Percentiles rank a stretch among this genome's conserved stretches.
phyloP scores from a whole-genome alignment of 2,888 invertebrate species.

The Phyllotreta striolata region DNA sequence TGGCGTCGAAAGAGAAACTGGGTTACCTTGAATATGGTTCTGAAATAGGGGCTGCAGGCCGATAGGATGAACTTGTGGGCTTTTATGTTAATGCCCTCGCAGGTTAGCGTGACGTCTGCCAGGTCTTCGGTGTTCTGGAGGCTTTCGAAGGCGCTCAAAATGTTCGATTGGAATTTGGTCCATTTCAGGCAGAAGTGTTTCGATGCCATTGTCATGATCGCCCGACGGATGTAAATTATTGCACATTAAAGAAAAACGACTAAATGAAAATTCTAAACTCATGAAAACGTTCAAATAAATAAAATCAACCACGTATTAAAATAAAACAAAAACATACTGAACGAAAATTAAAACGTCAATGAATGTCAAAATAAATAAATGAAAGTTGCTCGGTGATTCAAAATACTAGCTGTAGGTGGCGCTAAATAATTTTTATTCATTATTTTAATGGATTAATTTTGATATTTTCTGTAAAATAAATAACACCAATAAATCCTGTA shows the following conservation, averaged over 20 bases:
- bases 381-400: conserved; percentile 16
- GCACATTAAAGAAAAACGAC: conserved; percentile 28
- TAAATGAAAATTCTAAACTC: conserved; percentile 1
- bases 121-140: conserved; percentile 74
- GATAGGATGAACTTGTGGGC: conserved; percentile 80
- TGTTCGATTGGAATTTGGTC: conserved; percentile 77
- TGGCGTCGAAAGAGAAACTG: conserved; percentile 16
- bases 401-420: conserved; percentile 1
- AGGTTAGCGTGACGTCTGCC: conserved; percentile 77
- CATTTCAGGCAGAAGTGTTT: conserved; percentile 79
- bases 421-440: background rate
- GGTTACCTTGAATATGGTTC: conserved; percentile 74
- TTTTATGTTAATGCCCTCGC: conserved; percentile 75
- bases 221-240: conserved; percentile 17
- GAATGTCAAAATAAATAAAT: conserved; percentile 23
- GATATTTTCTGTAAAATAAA: no score
- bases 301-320: conserved; percentile 48
- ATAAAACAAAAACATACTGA: conserved; percentile 46
- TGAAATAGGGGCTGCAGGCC: conserved; percentile 79
- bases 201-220: conserved; percentile 49
- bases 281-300: conserved; percentile 22
- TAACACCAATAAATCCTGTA: no score
- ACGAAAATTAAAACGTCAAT: conserved; percentile 39
- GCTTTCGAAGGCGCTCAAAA: conserved; percentile 74
- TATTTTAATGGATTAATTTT: no score